Conservation (phyloP, 2,113 vertebrate genomes). For the Dicerorhinus sumatrensis region DNA sequence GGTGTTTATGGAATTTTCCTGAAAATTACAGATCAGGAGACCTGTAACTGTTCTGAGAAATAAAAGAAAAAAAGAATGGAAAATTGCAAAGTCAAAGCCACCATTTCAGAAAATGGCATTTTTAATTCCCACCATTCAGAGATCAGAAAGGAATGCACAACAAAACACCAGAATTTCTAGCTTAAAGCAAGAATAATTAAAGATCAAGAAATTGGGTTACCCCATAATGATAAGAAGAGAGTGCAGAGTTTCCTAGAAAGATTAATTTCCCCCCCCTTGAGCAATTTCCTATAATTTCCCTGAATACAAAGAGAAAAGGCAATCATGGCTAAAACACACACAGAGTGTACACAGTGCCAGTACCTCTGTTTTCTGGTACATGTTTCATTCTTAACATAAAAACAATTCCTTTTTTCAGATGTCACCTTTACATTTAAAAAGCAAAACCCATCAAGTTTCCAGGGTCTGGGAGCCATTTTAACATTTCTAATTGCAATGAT, state of each 20-base stretch:
- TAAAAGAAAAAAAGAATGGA: conserved; percentile 56
- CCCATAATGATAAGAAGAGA: conserved; percentile 30
- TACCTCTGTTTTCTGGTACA: conserved; percentile 9
- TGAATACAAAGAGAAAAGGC: conserved; percentile 8
- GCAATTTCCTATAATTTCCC: conserved; percentile 37
- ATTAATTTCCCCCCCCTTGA: background rate
- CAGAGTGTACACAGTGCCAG: background rate
- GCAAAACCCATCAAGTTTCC: background rate
- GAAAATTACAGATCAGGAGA: conserved; percentile 51
- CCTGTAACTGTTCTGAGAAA: conserved; percentile 60
- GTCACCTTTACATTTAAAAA: conserved; percentile 37
- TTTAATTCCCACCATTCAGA: conserved; percentile 72
- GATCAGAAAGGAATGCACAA: conserved; percentile 60
- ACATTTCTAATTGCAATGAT: background rate
- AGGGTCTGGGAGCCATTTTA: background rate
- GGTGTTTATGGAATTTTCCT: conserved; percentile 76
- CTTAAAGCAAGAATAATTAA: conserved; percentile 71
- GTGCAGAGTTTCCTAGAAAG: conserved; percentile 22
- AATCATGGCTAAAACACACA: background rate
- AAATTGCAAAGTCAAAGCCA: conserved; percentile 70
- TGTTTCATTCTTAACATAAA: conserved; percentile 30
- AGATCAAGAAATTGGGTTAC: conserved; percentile 69
- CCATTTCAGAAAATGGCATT: conserved; percentile 74
- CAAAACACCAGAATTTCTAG: conserved; percentile 62
- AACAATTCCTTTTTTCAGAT: background rate